These are phyloP conservation scores for Gnathochromis pfefferi DNA, from an alignment of 2,113 vertebrate genomes.

Conservation along the genomic window DNA sequence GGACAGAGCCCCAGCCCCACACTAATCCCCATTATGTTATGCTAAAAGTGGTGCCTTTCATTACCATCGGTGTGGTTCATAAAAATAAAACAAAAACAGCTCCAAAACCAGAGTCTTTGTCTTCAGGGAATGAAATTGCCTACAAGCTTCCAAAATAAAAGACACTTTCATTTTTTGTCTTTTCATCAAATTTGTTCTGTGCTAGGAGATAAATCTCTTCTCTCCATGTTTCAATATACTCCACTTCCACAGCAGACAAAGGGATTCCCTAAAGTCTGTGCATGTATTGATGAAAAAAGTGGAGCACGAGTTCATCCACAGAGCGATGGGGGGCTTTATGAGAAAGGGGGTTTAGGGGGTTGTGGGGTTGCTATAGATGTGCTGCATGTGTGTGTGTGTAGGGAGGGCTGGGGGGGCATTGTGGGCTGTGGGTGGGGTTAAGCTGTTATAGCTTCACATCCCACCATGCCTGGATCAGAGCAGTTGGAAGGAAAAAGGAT, in stretches of 20 bases:
- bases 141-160: neutral
- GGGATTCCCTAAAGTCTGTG: conserved; percentile 33
- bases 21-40: neutral
- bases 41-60: neutral
- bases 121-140: neutral
- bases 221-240: neutral
- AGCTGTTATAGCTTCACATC: conserved; percentile 62
- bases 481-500: neutral
- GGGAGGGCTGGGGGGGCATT: neutral
- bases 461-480: conserved; percentile 4
- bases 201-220: neutral
- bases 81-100: neutral
- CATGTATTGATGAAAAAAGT: conserved; percentile 22
- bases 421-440: neutral
- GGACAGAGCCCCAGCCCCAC: neutral
- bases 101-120: too few relatives aligned
- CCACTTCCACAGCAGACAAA: conserved; percentile 24
- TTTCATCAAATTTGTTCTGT: conserved; percentile 2
- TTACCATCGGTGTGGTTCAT: neutral
- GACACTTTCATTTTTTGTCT: neutral
- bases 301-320: conserved; percentile 41
- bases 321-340: conserved; percentile 10
- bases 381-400: neutral
- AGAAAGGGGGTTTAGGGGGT: neutral
- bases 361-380: neutral